Evolutionary conservation across 2,888 invertebrate species (phyloP).

Genomic region (Mythimna vitellina): DNA sequence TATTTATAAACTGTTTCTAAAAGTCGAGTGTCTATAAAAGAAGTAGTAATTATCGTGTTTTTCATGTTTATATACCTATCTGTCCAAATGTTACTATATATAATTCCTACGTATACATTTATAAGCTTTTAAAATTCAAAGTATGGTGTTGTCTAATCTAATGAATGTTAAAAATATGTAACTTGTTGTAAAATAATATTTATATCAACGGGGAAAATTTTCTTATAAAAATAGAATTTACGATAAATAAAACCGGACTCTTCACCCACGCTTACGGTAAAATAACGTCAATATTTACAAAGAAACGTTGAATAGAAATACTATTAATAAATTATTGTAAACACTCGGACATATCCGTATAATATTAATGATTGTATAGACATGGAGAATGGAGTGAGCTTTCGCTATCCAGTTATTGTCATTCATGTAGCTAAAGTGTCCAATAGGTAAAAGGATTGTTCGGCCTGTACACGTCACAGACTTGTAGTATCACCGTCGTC

Average conservation of each 20-base stretch:
- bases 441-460: no score
- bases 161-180: slow-evolving; percentile 1
- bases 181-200: slow-evolving; percentile 21
- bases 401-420: background rate
- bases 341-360: slow-evolving; percentile 40
- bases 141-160: background rate
- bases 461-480: background rate
- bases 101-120: slow-evolving; percentile 17
- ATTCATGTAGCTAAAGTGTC: background rate
- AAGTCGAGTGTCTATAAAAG: slow-evolving; percentile 1
- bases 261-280: slow-evolving; percentile 42
- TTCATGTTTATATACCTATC: background rate
- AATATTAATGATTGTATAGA: slow-evolving; percentile 21
- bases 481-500: background rate
- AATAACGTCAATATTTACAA: slow-evolving; percentile 52
- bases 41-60: background rate
- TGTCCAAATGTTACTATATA: slow-evolving; percentile 14
- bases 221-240: slow-evolving; percentile 12
- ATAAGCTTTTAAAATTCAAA: background rate
- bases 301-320: slow-evolving; percentile 42
- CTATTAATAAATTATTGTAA: slow-evolving; percentile 43
- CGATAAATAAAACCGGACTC: slow-evolving; percentile 31
- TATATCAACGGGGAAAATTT: background rate
- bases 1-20: slow-evolving; percentile 8
- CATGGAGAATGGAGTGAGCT: slow-evolving; percentile 1